Conservation (phyloP, 2,113 vertebrate species). For the Poeciliopsis turrubarensis region DNA sequence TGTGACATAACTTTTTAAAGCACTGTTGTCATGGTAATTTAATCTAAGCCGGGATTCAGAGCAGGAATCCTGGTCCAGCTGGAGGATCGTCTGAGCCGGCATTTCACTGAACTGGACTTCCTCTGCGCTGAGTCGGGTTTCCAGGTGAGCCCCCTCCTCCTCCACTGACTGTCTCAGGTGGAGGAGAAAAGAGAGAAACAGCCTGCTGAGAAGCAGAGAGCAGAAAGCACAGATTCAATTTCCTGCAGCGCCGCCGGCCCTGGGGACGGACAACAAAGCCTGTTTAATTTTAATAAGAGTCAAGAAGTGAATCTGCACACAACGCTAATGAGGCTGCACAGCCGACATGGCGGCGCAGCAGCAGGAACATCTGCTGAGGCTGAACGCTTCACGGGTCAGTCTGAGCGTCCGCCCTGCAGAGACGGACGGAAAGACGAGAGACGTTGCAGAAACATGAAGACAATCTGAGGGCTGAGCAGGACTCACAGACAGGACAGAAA, state of each 20-base stretch:
- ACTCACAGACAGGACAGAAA: no score
- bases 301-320: background rate
- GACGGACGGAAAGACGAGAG: background rate
- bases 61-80: background rate
- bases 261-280: background rate
- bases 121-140: background rate
- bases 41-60: no score
- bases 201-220: background rate
- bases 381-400: background rate
- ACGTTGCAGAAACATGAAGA: background rate
- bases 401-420: background rate
- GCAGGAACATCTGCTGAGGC: background rate
- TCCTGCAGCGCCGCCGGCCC: background rate
- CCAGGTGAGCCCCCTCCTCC: conserved; percentile 9
- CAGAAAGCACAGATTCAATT: background rate
- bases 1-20: no score
- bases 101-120: background rate
- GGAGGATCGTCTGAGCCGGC: background rate
- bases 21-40: no score
- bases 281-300: background rate
- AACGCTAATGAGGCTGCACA: background rate
- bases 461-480: background rate
- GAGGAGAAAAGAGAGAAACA: background rate
- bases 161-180: background rate
- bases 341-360: background rate